Evolutionary conservation across 2,888 invertebrate species (phyloP).

Genomic region (Ommatoiulus sabulosus): DNA sequence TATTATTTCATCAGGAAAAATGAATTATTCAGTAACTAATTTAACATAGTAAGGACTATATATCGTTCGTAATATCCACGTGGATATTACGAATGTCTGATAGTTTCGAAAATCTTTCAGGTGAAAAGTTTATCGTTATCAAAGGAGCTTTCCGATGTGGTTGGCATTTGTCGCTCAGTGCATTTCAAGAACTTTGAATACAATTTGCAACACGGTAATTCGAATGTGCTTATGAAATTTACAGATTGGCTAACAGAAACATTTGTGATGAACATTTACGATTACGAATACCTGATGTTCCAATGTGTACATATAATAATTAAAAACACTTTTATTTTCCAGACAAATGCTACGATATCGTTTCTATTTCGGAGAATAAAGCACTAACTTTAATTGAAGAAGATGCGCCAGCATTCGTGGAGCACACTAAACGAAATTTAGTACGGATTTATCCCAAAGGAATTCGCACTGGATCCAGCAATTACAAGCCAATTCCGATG

Average conservation of each 20-base stretch:
- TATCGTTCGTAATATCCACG: too few species aligned
- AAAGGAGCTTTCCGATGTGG: conserved; percentile 66
- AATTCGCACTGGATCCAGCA: conserved; percentile 72
- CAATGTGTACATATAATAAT: not conserved
- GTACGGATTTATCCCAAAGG: conserved; percentile 72
- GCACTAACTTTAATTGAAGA: conserved; percentile 68
- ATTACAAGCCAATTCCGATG: conserved; percentile 72
- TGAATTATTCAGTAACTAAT: too few species aligned
- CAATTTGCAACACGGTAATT: conserved; percentile 63
- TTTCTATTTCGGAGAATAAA: conserved; percentile 71
- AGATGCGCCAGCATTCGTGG: conserved; percentile 66
- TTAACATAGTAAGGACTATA: too few species aligned
- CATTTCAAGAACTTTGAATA: conserved; percentile 67
- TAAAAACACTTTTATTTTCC: conserved; percentile 58
- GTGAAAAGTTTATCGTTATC: conserved; percentile 59
- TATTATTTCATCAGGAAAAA: too few species aligned
- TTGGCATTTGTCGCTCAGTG: conserved; percentile 68
- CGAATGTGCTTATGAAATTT: not conserved
- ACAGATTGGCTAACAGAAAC: not conserved
- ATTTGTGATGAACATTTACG: not conserved
- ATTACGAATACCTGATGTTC: not conserved
- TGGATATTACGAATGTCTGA: too few species aligned
- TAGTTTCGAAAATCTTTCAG: not conserved
- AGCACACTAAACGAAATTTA: conserved; percentile 68
- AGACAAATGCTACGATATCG: conserved; percentile 70